Evolutionary conservation across 2,797 vertebrate genomes (phyloP).

Genomic region (Pristis pectinata): DNA sequence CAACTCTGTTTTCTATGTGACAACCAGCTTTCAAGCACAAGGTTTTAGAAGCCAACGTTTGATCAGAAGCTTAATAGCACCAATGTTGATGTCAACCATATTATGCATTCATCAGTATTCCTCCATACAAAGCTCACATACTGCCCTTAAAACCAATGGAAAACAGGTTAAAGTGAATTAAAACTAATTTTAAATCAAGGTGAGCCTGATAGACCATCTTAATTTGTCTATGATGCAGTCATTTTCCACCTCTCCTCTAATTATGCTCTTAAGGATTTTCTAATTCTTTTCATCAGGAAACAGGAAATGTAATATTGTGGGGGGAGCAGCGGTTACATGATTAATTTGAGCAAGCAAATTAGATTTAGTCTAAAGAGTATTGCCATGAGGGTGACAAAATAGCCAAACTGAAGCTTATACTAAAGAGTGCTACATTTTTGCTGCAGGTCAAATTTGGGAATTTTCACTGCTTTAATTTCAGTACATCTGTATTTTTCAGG

Average conservation of each 20-base stretch:
- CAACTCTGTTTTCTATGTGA: too few relatives aligned
- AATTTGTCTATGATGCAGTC: background rate
- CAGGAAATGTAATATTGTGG: too few relatives aligned
- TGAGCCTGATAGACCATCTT: background rate
- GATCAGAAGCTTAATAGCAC: background rate
- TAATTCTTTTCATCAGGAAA: background rate
- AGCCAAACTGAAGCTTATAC: background rate
- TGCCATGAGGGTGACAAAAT: too few relatives aligned
- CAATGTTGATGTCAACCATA: background rate
- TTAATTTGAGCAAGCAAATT: background rate
- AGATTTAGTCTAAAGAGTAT: too few relatives aligned
- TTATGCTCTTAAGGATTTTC: background rate
- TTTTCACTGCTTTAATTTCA: background rate
- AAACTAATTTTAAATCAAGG: background rate
- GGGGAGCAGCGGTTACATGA: too few relatives aligned
- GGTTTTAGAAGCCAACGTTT: background rate
- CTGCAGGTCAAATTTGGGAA: background rate
- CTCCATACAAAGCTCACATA: background rate
- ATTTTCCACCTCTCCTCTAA: background rate
- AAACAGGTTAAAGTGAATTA: background rate
- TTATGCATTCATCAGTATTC: background rate
- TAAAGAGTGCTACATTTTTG: background rate
- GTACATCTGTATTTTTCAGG: background rate
- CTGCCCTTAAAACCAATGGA: background rate
- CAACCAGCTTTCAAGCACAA: too few relatives aligned